These are phyloP conservation scores for Scaptomyza caliginosa DNA, from an alignment of 2,888 invertebrate species.

Conservation along the genomic window DNA sequence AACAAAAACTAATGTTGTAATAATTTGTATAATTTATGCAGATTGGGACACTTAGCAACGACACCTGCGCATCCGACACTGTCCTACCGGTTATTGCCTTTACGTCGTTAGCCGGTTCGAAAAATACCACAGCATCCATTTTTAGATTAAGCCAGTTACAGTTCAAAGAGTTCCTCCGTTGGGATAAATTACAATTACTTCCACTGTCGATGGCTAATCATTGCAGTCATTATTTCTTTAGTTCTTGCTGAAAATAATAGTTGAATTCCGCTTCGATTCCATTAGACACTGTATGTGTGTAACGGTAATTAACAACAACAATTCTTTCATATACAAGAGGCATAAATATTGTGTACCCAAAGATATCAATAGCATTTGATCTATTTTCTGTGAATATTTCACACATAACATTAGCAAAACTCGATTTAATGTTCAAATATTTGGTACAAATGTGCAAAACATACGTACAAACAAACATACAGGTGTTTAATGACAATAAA, in stretches of 20 bases:
- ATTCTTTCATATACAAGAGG: constrained; percentile 4
- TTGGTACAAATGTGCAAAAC: constrained; percentile 29
- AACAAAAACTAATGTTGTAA: constrained; percentile 7
- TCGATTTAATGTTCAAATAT: constrained; percentile 45
- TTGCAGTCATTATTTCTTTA: background rate
- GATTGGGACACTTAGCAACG: constrained; percentile 14
- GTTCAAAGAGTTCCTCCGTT: constrained; percentile 11
- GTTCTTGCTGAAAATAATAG: background rate
- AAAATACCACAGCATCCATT: constrained; percentile 6
- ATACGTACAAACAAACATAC: constrained; percentile 36
- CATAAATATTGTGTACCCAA: background rate
- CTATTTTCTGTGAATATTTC: constrained; percentile 9
- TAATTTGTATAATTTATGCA: constrained; percentile 10
- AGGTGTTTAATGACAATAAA: constrained; percentile 65
- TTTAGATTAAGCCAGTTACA: constrained; percentile 4
- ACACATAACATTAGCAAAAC: constrained; percentile 19
- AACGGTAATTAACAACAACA: background rate
- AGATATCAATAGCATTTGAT: background rate
- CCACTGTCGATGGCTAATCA: background rate
- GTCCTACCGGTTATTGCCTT: constrained; percentile 13
- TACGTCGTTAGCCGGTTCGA: background rate
- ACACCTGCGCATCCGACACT: constrained; percentile 10
- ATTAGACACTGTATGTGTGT: background rate
- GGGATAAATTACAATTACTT: constrained; percentile 9
- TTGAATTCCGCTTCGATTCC: background rate